Evolutionary conservation across 1,140 invertebrate species (phyloP), one percentile per base, ranked within the genome.

Genomic region (Hydropsyche tenuis): DNA sequence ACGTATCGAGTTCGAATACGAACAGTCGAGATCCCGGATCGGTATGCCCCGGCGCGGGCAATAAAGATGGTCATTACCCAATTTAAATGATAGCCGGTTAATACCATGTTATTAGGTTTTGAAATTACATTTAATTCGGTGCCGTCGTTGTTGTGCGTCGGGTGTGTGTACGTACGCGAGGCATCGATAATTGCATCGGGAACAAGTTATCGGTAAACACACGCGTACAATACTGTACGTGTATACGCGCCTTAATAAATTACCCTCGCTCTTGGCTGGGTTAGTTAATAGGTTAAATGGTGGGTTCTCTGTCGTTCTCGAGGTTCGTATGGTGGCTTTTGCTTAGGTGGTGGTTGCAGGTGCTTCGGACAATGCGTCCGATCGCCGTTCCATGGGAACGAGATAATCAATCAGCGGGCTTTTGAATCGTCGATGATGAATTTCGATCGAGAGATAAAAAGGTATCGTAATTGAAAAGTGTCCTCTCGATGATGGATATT

Each of bases 61-160:
- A 68, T 76, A 76, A 76, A 76, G 72, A 76, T 74, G 65, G 69
- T 74, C 74, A 76, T 74, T 78, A 78, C 72, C 74, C 77, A 78
- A 78, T 78, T 78, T 78, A 78, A 78, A 76, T 76, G 74, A 76
- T 75, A 69, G 77, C 64, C 73, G 69, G 71, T 76, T 78, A 78
- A 78, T 76, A 69, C 48, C 72, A 78, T 76, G 74, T 74, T 76
- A 78, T 78, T 78, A 78, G 72, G 74, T 56, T 73, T 65, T 76
- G 70, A 74, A 74, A 78, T 78, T 77, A 75, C 73, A 68, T 75
- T 77, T 77, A 77, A 75, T 77, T 77, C 72, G 63, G 75, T 45
- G 25, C 65, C 60, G 72, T 66, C 18, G 68, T 65, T 12, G 42
- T 37, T 37, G 42, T 69, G n/a, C 42, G 46, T 42, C 27, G 56